A percentile compares a stretch with the other conserved stretches of the same genome.
phyloP scores from a whole-genome alignment of 1,140 invertebrate species.

The Gyrodactylus bullatarudis region DNA sequence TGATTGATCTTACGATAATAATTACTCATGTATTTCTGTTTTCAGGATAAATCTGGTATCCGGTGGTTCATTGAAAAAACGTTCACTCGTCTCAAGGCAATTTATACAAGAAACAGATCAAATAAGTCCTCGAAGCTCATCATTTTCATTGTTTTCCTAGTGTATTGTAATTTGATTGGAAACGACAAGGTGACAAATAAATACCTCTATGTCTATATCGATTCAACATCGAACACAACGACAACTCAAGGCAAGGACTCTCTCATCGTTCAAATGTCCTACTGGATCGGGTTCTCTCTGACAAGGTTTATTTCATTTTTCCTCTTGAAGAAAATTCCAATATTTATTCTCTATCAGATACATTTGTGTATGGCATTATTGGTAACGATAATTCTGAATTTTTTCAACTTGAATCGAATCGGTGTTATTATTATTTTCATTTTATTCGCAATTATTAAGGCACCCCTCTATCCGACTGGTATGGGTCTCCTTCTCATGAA shows the following conservation, averaged over 20 bases:
- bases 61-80: too few species aligned
- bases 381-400: background rate
- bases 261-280: background rate
- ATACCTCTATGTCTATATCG: background rate
- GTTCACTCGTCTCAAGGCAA: too few species aligned
- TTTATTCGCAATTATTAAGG: background rate
- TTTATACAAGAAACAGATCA: too few species aligned
- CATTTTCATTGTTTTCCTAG: background rate
- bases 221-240: background rate
- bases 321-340: background rate
- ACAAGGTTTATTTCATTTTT: background rate
- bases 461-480: background rate
- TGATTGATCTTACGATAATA: too few species aligned
- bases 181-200: background rate
- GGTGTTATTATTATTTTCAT: background rate
- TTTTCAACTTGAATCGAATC: background rate
- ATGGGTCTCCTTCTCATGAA: background rate
- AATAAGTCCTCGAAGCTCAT: too few species aligned
- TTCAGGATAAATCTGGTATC: too few species aligned
- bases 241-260: background rate
- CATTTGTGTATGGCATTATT: background rate
- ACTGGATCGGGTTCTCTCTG: background rate
- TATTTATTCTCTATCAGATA: background rate
- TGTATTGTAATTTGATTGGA: background rate
- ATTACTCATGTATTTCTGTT: too few species aligned